Base-by-base conservation (phyloP, 2,888 invertebrate species). In the Amblyjoppa fuscipennis region DNA sequence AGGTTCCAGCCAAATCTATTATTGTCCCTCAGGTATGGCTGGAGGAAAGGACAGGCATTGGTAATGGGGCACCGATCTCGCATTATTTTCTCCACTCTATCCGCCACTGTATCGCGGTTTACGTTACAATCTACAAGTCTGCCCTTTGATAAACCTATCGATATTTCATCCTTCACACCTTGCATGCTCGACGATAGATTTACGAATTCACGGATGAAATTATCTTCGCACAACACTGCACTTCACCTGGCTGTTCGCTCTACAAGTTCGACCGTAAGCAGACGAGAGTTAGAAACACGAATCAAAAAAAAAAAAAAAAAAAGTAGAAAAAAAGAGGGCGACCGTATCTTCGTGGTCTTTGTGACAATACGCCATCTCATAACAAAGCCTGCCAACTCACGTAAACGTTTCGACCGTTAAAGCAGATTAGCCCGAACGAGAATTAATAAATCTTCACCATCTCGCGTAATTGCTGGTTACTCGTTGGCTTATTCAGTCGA, bases 1-100 rank as follows among this genome's bases (percentile, higher is more conserved):
- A 94, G 94, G 94, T 94, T 94, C 94, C 94, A 94, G 94, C 94
- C 94, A 94, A 94, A 92, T 94, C 94, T 94, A 94, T 94, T 94
- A 94, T 94, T 94, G 94, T 94, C 93, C 80, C 91, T 91, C 92
- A 93, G 91, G 93, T 93, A 93, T 92, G 93, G 93, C 93, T 93
- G 93, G 93, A 93, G 91, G 93, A 91, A 93, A 92, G 89, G 89
- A 88, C 79, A 76, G 85, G 71, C 81, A 73, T 75, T 75, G 66
- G 78, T 79, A 64, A 64, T 81, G 11, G 59, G 71, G 28, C 79
- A 81, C 80, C 64, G 68, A 73, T 64, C 69, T 38, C 64, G 41
- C 59, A 83, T 31, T 68, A 87, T 81, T 76, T 81, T 81, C 66
- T 78, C 41, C 49, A 20, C 66, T 75, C 25, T 38, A 70, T 69